Conservation (phyloP, 2,888 invertebrate genomes). For the Frankliniella intonsa region DNA sequence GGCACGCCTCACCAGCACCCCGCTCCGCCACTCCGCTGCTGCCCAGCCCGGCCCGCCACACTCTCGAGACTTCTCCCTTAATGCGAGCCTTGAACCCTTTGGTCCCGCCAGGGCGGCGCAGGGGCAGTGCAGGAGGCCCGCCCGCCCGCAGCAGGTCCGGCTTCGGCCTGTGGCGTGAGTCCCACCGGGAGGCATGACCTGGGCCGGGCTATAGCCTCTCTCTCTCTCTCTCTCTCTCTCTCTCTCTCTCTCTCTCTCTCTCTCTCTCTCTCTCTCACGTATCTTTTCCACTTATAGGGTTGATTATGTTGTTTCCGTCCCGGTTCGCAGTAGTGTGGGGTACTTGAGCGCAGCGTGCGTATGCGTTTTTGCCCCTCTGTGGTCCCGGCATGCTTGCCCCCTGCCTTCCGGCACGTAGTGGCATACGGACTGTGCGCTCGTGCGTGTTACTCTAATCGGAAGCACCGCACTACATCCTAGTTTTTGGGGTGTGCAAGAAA, state of each 20-base stretch:
- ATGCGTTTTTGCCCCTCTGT: neutral
- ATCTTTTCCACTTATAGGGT: neutral
- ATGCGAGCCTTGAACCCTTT: conserved; percentile 10
- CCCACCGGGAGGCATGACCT: too few relatives aligned
- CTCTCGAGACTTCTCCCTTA: neutral
- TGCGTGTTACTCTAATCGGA: too few relatives aligned
- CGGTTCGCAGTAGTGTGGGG: too few relatives aligned
- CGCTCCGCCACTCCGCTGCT: neutral
- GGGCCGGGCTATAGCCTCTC: neutral
- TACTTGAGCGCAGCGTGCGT: too few relatives aligned
- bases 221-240: neutral
- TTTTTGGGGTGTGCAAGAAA: too few relatives aligned
- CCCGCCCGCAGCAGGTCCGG: neutral
- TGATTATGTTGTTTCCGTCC: neutral
- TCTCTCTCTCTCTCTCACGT: neutral
- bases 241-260: neutral
- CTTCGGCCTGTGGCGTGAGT: too few relatives aligned
- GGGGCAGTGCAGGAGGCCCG: neutral
- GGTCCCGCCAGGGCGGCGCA: neutral
- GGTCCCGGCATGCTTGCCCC: neutral
- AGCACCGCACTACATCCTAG: too few relatives aligned
- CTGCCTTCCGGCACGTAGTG: neutral
- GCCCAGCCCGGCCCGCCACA: neutral
- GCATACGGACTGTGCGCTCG: too few relatives aligned
- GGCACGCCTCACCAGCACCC: neutral